Base-by-base conservation (phyloP, 2,888 invertebrate genomes). In the Entomobrya multifasciata region DNA sequence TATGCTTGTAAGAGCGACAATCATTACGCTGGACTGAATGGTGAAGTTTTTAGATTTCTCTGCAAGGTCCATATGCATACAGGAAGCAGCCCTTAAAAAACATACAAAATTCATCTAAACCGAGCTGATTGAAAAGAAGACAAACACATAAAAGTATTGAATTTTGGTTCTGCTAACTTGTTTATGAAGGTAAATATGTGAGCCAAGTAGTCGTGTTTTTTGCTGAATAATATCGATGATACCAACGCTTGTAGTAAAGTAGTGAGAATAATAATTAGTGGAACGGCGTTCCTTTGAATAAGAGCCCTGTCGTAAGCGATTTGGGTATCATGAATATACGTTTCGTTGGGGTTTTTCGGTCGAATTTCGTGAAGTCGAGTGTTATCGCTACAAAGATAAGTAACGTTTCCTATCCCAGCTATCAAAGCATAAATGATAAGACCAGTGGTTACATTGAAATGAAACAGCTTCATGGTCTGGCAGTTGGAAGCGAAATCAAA, bases 31-130 rank as follows among this genome's bases (percentile, higher is more conserved):
- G 1, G 82, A 27, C 15, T 49, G 60, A 4, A 81, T 2, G 0
- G 70, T 70, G 8, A 67, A 65, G 13, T 25, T 36, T 11, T 36
- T 55, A 0, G 67, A 25, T 22, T 76, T 74, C 30, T 62, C 55
- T 0, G 79, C 81, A 20, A 89, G 15, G 65, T 89, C 89, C 77
- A 88, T 81, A 22, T 89, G 88, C 41, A 89, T 25, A 1, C 65
- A 81, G 36, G 85, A 76, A 25, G 77, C 74, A n/a, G 78, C 85
- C 30, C 89, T 89, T 72, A 13, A 36, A 76, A 15, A 17, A 1
- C 20, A 36, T 57, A 20, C n/a, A n/a, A n/a, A n/a, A n/a, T 60
- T 25, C 17, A 3, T 8, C 22, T 17, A 13, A 60, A 60, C n/a
- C n/a, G n/a, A 60, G 27, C 11, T 60, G 11, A 60, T 30, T 6